A percentile compares a stretch with the other conserved stretches of the same genome.
Conservation (phyloP, 2,797 vertebrate genomes). For the Cygnus olor region DNA sequence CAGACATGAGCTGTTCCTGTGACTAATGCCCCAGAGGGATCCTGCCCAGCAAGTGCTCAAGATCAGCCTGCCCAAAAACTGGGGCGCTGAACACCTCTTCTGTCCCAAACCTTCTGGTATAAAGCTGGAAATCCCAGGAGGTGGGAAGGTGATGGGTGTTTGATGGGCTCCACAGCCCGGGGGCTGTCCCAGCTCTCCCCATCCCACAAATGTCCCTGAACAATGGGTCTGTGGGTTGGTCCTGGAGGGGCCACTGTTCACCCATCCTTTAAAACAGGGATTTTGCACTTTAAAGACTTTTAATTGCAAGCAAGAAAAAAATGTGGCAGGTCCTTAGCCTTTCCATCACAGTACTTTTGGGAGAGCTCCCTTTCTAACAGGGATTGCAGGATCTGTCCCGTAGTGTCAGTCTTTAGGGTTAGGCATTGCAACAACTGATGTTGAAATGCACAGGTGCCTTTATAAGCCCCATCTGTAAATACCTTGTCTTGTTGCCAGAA, state of each 20-base stretch:
- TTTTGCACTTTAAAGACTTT: background rate
- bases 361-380: background rate
- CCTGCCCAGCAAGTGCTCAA: background rate
- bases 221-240: background rate
- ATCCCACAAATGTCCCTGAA: background rate
- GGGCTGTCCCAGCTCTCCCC: background rate
- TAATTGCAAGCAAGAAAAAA: background rate
- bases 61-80: background rate
- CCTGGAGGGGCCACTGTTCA: background rate
- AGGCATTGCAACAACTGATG: background rate
- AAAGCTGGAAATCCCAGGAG: background rate
- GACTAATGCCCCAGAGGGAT: conserved; percentile 1
- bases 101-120: background rate
- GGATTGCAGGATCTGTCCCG: background rate
- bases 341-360: background rate
- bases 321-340: background rate
- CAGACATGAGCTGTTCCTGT: conserved; percentile 34
- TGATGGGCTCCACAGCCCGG: background rate
- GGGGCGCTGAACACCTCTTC: background rate
- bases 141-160: background rate
- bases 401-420: background rate
- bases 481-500: background rate
- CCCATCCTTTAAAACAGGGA: background rate
- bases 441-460: background rate
- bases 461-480: background rate